phyloP scores from a whole-genome alignment of 1,140 invertebrate genomes.

The Andrena cerasifolii region DNA sequence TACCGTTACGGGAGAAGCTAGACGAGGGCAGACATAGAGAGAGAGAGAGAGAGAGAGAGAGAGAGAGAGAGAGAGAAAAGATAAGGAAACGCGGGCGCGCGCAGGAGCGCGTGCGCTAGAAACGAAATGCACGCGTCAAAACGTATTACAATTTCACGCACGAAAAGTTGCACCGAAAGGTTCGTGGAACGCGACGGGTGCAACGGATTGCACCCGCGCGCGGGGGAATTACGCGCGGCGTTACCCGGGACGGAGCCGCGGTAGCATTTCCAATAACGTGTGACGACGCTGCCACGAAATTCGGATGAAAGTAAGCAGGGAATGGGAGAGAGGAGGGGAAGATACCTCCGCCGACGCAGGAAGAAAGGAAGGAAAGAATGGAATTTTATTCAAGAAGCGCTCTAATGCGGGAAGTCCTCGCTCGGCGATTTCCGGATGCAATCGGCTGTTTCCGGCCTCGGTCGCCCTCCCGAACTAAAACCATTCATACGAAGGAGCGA shows the following conservation, averaged over 20 bases:
- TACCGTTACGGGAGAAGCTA: constrained; percentile 39
- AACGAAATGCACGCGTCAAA: constrained; percentile 50
- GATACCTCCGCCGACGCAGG: constrained; percentile 15
- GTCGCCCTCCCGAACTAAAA: constrained; percentile 49
- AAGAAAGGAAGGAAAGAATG: constrained; percentile 45
- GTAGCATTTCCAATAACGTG: neutral
- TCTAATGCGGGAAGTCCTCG: constrained; percentile 55
- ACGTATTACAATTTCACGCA: constrained; percentile 58
- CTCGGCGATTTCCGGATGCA: constrained; percentile 52
- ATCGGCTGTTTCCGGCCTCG: constrained; percentile 56
- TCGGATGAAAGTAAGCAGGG: neutral
- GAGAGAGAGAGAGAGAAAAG: neutral
- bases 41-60: neutral
- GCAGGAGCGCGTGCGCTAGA: constrained; percentile 9
- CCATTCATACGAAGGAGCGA: constrained; percentile 58
- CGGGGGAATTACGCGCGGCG: neutral
- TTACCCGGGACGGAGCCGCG: neutral
- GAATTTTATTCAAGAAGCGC: constrained; percentile 63
- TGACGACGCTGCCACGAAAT: neutral
- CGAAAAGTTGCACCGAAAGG: constrained; percentile 46
- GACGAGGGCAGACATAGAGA: neutral
- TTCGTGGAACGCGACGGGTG: constrained; percentile 19
- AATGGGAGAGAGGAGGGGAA: too few relatives aligned
- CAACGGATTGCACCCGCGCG: constrained; percentile 7
- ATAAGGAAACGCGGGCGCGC: neutral